Conservation (phyloP, 2,797 vertebrate species). For the Tapirus indicus region DNA sequence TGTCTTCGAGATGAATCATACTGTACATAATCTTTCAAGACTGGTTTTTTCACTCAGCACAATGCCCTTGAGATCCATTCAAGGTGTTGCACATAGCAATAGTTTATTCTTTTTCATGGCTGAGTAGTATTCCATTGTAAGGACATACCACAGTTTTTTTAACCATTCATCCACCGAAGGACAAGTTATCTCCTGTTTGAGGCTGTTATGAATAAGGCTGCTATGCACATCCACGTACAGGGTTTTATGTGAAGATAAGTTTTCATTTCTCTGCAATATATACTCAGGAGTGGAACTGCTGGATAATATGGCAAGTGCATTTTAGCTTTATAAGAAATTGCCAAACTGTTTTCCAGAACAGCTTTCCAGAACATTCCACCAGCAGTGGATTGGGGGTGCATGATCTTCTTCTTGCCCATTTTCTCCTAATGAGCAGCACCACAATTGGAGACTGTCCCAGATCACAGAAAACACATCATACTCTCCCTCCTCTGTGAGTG, state of each 20-base stretch:
- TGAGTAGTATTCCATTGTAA: neutral
- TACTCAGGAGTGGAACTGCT: neutral
- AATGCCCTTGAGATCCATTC: neutral
- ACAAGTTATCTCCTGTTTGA: neutral
- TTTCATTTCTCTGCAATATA: neutral
- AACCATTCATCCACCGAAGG: neutral
- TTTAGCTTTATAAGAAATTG: neutral
- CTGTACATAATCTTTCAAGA: neutral
- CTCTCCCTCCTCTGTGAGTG: fast-evolving
- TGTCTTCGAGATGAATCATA: neutral
- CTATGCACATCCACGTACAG: too few species aligned
- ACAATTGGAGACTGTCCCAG: neutral
- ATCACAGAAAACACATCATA: neutral
- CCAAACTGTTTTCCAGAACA: neutral
- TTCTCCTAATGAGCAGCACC: neutral
- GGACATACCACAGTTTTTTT: neutral
- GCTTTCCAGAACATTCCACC: neutral
- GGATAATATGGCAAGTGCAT: neutral
- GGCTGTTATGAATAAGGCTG: neutral
- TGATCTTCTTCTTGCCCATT: neutral
- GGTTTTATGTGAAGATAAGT: neutral
- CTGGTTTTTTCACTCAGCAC: neutral
- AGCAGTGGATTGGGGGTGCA: too few species aligned
- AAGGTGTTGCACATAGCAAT: neutral
- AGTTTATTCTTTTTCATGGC: neutral